Base-by-base conservation (phyloP, 2,113 vertebrate species). In the Himantopus leucocephalus region DNA sequence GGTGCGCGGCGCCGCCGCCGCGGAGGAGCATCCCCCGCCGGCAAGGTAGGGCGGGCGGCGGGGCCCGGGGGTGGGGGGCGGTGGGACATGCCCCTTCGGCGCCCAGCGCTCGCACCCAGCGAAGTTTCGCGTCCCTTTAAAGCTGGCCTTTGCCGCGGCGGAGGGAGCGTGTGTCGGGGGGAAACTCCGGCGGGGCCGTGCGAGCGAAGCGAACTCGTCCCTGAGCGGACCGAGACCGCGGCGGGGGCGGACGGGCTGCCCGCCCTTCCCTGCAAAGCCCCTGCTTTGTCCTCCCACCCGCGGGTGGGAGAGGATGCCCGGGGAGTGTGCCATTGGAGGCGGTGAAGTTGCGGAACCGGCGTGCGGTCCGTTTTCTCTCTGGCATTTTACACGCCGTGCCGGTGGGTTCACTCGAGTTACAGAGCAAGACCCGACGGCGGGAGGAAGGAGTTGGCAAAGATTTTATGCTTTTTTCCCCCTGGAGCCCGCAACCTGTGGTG, bases 31-130 rank as follows among this genome's bases (percentile, higher is more conserved):
- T 97, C 75, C 97, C 94, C 55, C 97, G 98, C 77, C 99, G 98
- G 96, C 97, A 98, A 97, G 99, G 99, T 99, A 98, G 98, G 27
- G 66, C 17, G 26, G 50, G 2, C 22, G 34, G 52, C 39, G 9
- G 64, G 7, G 29, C 14, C 27, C 2, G 27, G 3, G 6, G 4
- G n/a, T 6, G 18, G 45, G 24, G 10, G 35, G 24, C n/a, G 23
- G 59, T 22, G 7, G 39, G 24, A 18, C 43, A 5, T 21, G 76
- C 24, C 47, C 21, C 8, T 41, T 14, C 37, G 12, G 41, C 16
- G 8, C 17, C 24, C 43, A 14, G 5, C 50, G 43, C n/a, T 24
- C 1, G 29, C 55, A 6, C 9, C 22, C 13, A 1, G 16, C 27
- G 1, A 53, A 95, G 76, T 89, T 92, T 80, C 50, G 14, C 26